Evolutionary conservation across 1,140 invertebrate species (phyloP).

Genomic region (Meloidogyne floridensis): DNA sequence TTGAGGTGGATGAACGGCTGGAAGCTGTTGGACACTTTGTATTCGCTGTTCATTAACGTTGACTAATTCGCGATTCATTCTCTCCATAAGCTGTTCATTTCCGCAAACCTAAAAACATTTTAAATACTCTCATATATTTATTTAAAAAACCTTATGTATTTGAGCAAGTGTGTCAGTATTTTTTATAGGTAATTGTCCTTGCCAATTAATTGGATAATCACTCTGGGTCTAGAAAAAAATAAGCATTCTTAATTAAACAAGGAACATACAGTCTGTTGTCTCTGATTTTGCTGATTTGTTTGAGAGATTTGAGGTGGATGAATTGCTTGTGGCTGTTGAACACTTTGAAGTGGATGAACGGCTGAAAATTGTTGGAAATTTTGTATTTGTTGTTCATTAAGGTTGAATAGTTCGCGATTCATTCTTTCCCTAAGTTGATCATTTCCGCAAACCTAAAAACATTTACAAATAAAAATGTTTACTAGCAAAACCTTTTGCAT

Average conservation of each 20-base stretch:
- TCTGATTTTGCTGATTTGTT: slow-evolving; percentile 3
- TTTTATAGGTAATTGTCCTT: slow-evolving; percentile 87
- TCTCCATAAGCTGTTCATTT: slow-evolving; percentile 69
- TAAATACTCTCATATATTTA: no score
- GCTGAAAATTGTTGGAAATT: no score
- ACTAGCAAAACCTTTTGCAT: no score
- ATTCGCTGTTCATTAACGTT: slow-evolving; percentile 73
- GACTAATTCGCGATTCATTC: slow-evolving; percentile 67
- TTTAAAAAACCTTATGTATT: slow-evolving; percentile 90
- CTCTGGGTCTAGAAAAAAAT: background rate
- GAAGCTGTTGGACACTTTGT: background rate
- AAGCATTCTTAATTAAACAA: background rate
- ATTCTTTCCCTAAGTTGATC: no score
- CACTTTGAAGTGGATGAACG: no score
- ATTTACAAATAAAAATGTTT: no score
- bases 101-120: slow-evolving; percentile 78
- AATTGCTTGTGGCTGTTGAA: no score
- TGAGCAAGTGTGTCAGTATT: slow-evolving; percentile 93
- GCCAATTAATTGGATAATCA: slow-evolving; percentile 88
- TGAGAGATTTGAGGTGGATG: background rate
- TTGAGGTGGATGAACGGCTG: background rate
- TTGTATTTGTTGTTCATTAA: no score
- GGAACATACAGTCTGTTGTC: slow-evolving; percentile 1
- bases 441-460: no score
- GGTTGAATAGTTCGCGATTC: no score